phyloP scores from a whole-genome alignment of 2,888 invertebrate species.

The Leuctra nigra region DNA sequence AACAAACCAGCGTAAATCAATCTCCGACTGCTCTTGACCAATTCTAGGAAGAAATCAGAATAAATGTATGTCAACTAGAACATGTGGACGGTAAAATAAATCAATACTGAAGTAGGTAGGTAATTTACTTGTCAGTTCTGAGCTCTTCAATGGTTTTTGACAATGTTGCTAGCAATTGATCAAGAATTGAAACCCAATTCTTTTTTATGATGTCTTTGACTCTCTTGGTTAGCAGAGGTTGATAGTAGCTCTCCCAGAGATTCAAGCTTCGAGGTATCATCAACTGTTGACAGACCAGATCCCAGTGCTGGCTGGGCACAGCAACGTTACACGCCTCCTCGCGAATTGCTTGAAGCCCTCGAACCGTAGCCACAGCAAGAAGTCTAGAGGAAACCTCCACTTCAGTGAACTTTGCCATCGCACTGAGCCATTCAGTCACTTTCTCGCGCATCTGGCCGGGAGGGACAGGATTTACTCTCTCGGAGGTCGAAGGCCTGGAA shows the following conservation, averaged over 20 bases:
- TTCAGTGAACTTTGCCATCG: conserved; percentile 50
- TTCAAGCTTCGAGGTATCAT: conserved; percentile 50
- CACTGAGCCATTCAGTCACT: conserved; percentile 57
- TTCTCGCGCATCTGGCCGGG: conserved; percentile 39
- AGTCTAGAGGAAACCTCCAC: conserved; percentile 54
- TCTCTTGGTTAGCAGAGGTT: conserved; percentile 62
- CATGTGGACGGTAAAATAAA: no score
- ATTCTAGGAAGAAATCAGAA: no score
- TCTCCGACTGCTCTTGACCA: conserved; percentile 44
- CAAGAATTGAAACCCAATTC: conserved; percentile 36
- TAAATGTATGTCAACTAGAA: no score
- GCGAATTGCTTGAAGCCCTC: conserved; percentile 63
- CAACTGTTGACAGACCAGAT: conserved; percentile 52
- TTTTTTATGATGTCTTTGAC: conserved; percentile 53
- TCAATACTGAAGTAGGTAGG: no score
- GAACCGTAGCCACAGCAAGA: conserved; percentile 59
- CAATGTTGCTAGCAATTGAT: not conserved
- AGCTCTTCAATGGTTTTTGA: not conserved
- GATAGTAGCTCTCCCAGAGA: conserved; percentile 67
- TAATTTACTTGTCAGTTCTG: not conserved
- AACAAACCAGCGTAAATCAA: conserved; percentile 61
- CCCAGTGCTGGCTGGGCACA: conserved; percentile 53
- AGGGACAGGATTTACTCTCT: conserved; percentile 32
- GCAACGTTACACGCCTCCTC: conserved; percentile 60
- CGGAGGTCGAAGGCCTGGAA: conserved; percentile 24